phyloP scores from a whole-genome alignment of 1,140 invertebrate genomes.

The Drepana arcuata region DNA sequence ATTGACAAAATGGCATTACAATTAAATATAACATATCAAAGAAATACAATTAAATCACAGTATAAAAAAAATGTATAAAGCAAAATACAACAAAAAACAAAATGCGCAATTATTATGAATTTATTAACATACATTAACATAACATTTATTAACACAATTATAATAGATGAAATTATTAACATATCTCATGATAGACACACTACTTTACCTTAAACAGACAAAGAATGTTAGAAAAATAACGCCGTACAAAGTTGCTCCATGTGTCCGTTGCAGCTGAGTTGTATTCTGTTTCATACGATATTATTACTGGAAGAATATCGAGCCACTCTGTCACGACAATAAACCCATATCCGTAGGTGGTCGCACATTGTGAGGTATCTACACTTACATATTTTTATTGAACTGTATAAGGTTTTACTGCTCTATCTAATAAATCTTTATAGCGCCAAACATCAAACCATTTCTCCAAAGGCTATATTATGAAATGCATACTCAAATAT shows the following conservation, averaged over 20 bases:
- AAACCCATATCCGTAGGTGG: slow-evolving; percentile 59
- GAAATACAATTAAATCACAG: too few species aligned
- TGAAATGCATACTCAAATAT: slow-evolving; percentile 12
- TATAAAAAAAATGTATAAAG: too few species aligned
- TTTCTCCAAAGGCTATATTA: slow-evolving; percentile 17
- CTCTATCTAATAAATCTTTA: slow-evolving; percentile 33
- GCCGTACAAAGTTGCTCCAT: slow-evolving; percentile 10
- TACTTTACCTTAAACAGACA: too few species aligned
- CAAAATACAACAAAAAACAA: too few species aligned
- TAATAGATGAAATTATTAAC: too few species aligned
- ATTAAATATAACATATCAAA: too few species aligned
- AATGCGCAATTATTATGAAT: too few species aligned
- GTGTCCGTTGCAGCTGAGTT: slow-evolving; percentile 13
- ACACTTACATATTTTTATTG: slow-evolving; percentile 52
- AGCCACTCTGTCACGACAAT: slow-evolving; percentile 28
- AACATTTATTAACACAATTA: too few species aligned
- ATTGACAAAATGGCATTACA: too few species aligned
- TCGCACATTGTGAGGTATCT: slow-evolving; percentile 42
- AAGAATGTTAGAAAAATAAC: too few species aligned
- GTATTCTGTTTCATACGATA: slow-evolving; percentile 30
- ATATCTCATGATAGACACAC: too few species aligned
- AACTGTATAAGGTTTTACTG: slow-evolving; percentile 49
- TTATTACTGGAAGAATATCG: slow-evolving; percentile 16
- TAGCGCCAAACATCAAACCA: slow-evolving; percentile 19
- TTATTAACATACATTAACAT: too few species aligned